Base-by-base conservation (phyloP, 2,113 vertebrate genomes). In the Candoia aspera region DNA sequence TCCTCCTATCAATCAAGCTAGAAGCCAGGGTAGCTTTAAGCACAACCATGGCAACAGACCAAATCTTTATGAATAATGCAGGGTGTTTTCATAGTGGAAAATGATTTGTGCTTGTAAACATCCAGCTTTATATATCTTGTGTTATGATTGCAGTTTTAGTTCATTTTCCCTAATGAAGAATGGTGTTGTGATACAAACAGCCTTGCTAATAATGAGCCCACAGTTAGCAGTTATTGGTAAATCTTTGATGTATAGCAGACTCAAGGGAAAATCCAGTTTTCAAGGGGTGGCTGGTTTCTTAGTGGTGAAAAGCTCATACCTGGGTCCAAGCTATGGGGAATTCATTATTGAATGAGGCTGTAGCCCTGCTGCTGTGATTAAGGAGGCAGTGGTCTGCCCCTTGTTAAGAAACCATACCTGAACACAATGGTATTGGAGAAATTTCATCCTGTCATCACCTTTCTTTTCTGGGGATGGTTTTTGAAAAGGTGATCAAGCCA, bases 111-210 rank as follows among this genome's bases (percentile, higher is more conserved):
- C 26, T 94, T 93, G 57, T 84, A 90, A 94, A 91, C 55, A 95
- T 68, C 89, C 88, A 86, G 57, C 53, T 85, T 54, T 90, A 89
- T 90, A 64, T 87, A 87, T 62, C 93, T 24, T 89, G 87, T 54
- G 60, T 37, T 42, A 90, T 60, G 87, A 89, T 91, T 93, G 94
- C 86, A 93, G 33, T 94, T 96, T 96, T 42, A 95, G 92, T 73
- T 93, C 89, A 94, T 96, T 95, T 92, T 73, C n/a, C 19, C 88
- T 91, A 93, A 96, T 93, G 94, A 96, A 95, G 93, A 94, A 90
- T 42, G 90, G 79, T 95, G 96, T 95, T 96, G 92, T 1, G 2
- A 90, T 95, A 95, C 94, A 96, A 96, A 94, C 90, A 95, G 84
- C 13, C 55, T 94, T 94, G 87, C 90, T 95, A 83, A 55, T 91